These are phyloP conservation scores for Coendou prehensilis DNA, from an alignment of 2,797 vertebrate genomes.

Conservation along the genomic window DNA sequence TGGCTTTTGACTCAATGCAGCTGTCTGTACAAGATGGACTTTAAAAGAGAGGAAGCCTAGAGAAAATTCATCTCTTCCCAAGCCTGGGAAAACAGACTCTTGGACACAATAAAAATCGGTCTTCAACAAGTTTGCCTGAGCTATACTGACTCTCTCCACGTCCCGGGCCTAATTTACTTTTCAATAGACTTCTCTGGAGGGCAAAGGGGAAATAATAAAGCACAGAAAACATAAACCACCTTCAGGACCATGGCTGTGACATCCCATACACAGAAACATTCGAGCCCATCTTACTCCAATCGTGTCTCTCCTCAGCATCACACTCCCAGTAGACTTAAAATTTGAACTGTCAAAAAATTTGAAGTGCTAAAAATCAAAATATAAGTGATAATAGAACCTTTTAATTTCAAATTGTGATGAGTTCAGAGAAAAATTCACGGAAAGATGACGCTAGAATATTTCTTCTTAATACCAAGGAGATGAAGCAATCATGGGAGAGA, in stretches of 20 bases:
- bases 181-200: constrained; percentile 4
- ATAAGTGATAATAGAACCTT: neutral
- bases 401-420: constrained; percentile 43
- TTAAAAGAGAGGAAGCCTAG: neutral
- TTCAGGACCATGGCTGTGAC: neutral
- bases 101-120: neutral
- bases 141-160: neutral
- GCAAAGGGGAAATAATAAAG: neutral
- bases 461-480: constrained; percentile 22
- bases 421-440: constrained; percentile 32
- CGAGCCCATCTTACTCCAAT: neutral
- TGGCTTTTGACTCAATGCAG: neutral
- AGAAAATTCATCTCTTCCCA: neutral
- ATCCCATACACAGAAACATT: constrained; percentile 10
- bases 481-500: constrained; percentile 21
- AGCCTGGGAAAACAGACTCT: neutral
- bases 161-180: neutral
- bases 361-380: constrained; percentile 59
- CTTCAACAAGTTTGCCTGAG: neutral
- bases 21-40: neutral
- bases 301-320: constrained; percentile 9
- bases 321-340: constrained; percentile 1
- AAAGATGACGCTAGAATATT: neutral
- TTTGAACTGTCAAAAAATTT: constrained; percentile 30
- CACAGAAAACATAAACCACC: neutral